Evolutionary conservation across 2,113 vertebrate species (phyloP).

Genomic region (Murina feae): DNA sequence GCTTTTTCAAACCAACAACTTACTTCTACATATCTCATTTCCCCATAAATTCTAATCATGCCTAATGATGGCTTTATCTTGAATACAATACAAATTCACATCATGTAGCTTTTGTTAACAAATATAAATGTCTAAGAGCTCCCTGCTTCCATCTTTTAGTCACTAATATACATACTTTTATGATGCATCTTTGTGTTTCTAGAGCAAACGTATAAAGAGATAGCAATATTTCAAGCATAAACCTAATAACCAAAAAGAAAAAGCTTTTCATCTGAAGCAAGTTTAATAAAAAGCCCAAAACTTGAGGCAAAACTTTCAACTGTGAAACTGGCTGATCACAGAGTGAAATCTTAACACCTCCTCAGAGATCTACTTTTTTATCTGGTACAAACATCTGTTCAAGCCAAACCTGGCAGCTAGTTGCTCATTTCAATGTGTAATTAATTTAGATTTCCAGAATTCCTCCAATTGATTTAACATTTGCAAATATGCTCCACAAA

Average conservation of each 20-base stretch:
- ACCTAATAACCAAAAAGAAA: slow-evolving; percentile 43
- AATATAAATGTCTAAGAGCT: slow-evolving; percentile 47
- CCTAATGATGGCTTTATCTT: slow-evolving; percentile 71
- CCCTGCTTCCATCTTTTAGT: slow-evolving; percentile 8
- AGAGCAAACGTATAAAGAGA: slow-evolving; percentile 41
- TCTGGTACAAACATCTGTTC: slow-evolving; percentile 20
- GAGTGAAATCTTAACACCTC: not conserved
- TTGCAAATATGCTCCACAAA: slow-evolving; percentile 12
- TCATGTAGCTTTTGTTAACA: slow-evolving; percentile 65
- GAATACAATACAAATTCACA: slow-evolving; percentile 59
- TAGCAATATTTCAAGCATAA: slow-evolving; percentile 68
- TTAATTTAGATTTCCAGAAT: slow-evolving; percentile 18
- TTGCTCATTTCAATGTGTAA: slow-evolving; percentile 18
- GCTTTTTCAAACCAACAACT: slow-evolving; percentile 59
- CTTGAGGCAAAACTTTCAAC: slow-evolving; percentile 48
- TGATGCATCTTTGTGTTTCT: slow-evolving; percentile 49
- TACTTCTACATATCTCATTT: slow-evolving; percentile 42
- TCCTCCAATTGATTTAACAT: slow-evolving; percentile 12
- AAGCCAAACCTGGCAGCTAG: slow-evolving; percentile 7
- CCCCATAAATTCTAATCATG: slow-evolving; percentile 72
- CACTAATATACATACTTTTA: slow-evolving; percentile 54
- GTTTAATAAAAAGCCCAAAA: slow-evolving; percentile 56
- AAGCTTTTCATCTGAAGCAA: slow-evolving; percentile 63
- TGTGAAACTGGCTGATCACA: not conserved
- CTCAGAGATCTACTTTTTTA: slow-evolving; percentile 31